Evolutionary conservation across 1,140 invertebrate genomes (phyloP), one percentile per base, ranked within the genome.

Genomic region (Triops cancriformis): DNA sequence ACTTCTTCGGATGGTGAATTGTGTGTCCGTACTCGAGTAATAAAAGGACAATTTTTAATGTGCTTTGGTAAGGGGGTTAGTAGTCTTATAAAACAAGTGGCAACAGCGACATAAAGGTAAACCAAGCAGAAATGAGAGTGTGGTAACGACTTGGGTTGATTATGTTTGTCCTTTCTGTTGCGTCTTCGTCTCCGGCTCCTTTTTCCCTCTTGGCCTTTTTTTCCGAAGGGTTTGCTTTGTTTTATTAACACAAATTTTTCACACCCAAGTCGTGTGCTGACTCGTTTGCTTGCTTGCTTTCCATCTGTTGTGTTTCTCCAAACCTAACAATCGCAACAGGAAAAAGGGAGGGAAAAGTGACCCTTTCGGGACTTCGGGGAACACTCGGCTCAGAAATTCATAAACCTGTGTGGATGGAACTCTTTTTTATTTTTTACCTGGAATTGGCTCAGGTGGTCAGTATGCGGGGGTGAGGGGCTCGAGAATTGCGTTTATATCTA

Each of bases 41-140:
- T 37, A 37, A 37, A 37, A 37, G 2, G 31, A 37, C 31, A 37
- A 37, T 64, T 64, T 64, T 64, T 64, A 64, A 12, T 64, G 51
- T 23, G 51, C 23, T 64, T n/a, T n/a, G 10, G 0, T 64, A 6
- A 11, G 23, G 14, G 14, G 51, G 14, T 64, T 64, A 23, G 18
- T 64, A 64, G 14, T 64, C 14, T 10, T 64, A 64, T n/a, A 64
- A 64, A 64, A n/a, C 51, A 9, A 64, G 51, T 64, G 51, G 51
- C 14, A 64, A 64, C 14, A 1, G 51, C 18, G 14, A 64, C 51
- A 23, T 64, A 23, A 64, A 64, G n/a, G 18, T 64, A 64, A 64
- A 14, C 51, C 51, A 64, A 64, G 51, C 51, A 64, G 51, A 64
- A 64, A 64, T 64, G 51, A 64, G 51, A 64, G 51, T 23, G 51